A percentile compares a stretch with the other conserved stretches of the same genome.
These are phyloP conservation scores for Orchesella flavescens DNA, from an alignment of 2,888 invertebrate genomes.

Conservation along the genomic window DNA sequence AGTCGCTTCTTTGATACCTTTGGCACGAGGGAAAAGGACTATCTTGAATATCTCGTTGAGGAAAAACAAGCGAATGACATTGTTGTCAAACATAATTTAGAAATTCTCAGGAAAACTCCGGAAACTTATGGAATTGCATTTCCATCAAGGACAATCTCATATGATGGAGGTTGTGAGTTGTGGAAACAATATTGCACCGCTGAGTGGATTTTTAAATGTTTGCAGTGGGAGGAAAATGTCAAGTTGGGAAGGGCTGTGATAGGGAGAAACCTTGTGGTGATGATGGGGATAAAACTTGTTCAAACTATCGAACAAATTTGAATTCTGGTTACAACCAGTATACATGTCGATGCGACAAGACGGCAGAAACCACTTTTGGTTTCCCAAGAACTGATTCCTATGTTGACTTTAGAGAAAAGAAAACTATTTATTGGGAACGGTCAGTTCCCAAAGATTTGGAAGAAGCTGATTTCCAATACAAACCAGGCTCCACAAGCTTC, in stretches of 20 bases:
- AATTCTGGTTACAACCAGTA: not conserved
- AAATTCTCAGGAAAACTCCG: slow-evolving; percentile 22
- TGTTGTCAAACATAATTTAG: slow-evolving; percentile 8
- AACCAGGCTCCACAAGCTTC: not conserved
- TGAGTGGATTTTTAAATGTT: not conserved
- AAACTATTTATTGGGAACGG: slow-evolving; percentile 5
- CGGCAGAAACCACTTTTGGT: not conserved
- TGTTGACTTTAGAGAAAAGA: slow-evolving; percentile 1
- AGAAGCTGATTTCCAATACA: slow-evolving; percentile 9
- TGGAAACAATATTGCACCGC: not conserved
- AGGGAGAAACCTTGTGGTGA: not conserved
- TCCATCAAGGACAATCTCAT: slow-evolving; percentile 34
- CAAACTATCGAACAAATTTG: too few species aligned
- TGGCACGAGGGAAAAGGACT: slow-evolving; percentile 20
- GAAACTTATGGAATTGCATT: slow-evolving; percentile 27
- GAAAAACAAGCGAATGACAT: slow-evolving; percentile 43
- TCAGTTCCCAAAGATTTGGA: slow-evolving; percentile 8
- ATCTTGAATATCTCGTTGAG: slow-evolving; percentile 30
- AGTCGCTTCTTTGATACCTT: slow-evolving; percentile 11
- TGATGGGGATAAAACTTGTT: too few species aligned
- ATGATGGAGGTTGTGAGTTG: slow-evolving; percentile 24
- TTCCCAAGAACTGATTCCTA: not conserved
- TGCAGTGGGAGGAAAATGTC: not conserved
- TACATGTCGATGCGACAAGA: not conserved
- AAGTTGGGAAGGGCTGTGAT: not conserved